Conservation (phyloP, 1,140 invertebrate species). For the Nixonia krombeini region DNA sequence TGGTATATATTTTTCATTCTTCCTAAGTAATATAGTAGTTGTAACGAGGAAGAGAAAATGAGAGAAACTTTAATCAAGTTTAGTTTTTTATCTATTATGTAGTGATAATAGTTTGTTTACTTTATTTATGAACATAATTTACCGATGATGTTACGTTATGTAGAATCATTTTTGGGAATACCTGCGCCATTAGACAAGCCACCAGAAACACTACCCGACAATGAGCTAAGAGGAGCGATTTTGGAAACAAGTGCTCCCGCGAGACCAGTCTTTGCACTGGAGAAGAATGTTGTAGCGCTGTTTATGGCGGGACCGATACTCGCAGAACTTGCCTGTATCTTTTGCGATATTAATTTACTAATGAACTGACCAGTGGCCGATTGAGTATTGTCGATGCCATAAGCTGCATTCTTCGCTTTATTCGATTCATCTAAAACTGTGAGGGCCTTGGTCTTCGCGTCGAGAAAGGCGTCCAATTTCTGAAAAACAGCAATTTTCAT, state of each 20-base stretch:
- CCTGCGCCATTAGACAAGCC: slow-evolving; percentile 49
- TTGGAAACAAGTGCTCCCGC: slow-evolving; percentile 56
- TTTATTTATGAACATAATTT: no score
- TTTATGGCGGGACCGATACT: slow-evolving; percentile 63
- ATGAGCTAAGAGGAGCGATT: slow-evolving; percentile 61
- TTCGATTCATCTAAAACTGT: slow-evolving; percentile 78
- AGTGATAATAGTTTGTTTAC: no score
- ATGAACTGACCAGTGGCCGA: slow-evolving; percentile 63
- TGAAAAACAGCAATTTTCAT: slow-evolving; percentile 55
- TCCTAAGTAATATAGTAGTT: no score
- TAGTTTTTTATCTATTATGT: no score
- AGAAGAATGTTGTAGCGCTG: slow-evolving; percentile 61
- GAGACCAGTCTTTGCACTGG: slow-evolving; percentile 52
- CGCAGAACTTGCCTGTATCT: slow-evolving; percentile 54
- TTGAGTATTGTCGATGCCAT: slow-evolving; percentile 74
- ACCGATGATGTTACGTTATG: no score
- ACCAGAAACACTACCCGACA: slow-evolving; percentile 52
- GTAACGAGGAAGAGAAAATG: no score
- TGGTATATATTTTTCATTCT: no score
- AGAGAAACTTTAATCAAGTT: no score
- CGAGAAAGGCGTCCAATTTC: slow-evolving; percentile 84
- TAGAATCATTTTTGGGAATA: no score
- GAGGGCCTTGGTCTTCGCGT: slow-evolving; percentile 80
- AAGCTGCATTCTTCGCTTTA: slow-evolving; percentile 80
- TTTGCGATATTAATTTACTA: slow-evolving; percentile 53